Evolutionary conservation across 2,113 vertebrate genomes (phyloP).

Genomic region (Camelus bactrianus): DNA sequence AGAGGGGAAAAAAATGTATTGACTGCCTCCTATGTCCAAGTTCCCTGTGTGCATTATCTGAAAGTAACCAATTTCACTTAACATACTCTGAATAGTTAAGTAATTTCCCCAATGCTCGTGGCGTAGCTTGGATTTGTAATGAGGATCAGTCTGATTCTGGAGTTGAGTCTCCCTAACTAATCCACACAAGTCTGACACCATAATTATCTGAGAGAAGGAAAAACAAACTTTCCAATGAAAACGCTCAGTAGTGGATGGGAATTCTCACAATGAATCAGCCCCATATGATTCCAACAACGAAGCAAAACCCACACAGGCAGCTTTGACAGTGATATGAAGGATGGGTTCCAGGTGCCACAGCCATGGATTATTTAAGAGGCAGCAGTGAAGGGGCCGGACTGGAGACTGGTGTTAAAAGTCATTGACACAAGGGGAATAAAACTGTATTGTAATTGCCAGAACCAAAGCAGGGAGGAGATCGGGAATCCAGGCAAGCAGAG

Average conservation of each 20-base stretch:
- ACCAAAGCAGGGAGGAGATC: background rate
- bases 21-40: background rate
- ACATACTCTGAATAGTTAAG: background rate
- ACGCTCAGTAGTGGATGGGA: background rate
- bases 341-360: too few relatives aligned
- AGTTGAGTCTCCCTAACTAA: background rate
- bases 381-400: background rate
- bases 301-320: background rate
- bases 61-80: background rate
- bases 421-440: background rate
- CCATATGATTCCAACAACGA: too few relatives aligned
- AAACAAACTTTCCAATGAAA: background rate
- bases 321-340: background rate
- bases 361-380: background rate
- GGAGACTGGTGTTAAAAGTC: background rate
- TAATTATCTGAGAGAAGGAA: background rate
- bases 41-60: background rate
- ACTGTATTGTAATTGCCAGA: background rate
- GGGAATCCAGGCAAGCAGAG: background rate
- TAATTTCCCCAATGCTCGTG: background rate
- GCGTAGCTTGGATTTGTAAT: constrained; percentile 39
- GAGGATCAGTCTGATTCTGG: background rate
- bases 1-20: background rate
- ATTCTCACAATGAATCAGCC: background rate
- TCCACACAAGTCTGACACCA: background rate